These are phyloP conservation scores for Narcine bancroftii DNA, from an alignment of 2,113 vertebrate genomes.

Conservation along the genomic window DNA sequence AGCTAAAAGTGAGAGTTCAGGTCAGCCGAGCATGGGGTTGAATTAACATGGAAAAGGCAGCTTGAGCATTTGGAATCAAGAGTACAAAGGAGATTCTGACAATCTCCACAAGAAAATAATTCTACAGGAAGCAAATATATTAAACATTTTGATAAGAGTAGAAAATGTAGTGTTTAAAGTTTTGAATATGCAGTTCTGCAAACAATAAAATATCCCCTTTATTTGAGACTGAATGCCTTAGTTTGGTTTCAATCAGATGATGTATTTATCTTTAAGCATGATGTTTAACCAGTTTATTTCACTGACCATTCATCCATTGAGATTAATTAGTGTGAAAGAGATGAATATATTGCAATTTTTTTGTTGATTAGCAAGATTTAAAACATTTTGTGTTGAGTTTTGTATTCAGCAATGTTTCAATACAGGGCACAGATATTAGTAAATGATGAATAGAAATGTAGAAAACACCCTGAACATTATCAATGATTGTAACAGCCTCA, in stretches of 20 bases:
- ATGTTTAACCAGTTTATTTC: slow-evolving; percentile 8
- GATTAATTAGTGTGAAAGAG: slow-evolving; percentile 23
- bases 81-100: background rate
- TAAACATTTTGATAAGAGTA: background rate
- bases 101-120: background rate
- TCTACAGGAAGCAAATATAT: background rate
- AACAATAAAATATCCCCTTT: background rate
- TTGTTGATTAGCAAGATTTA: background rate
- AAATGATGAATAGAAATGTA: background rate
- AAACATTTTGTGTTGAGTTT: background rate
- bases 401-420: background rate
- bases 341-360: slow-evolving; percentile 16
- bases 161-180: background rate
- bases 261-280: background rate
- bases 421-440: too few relatives aligned
- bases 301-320: slow-evolving; percentile 15
- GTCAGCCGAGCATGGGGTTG: slow-evolving; percentile 18
- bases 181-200: background rate
- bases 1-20: slow-evolving; percentile 34
- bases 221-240: background rate
- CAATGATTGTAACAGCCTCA: background rate
- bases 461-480: background rate
- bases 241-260: background rate
- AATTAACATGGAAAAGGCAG: slow-evolving; percentile 35
- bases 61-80: slow-evolving; percentile 14